phyloP scores from a whole-genome alignment of 1,140 invertebrate species.

The Palaemon carinicauda region DNA sequence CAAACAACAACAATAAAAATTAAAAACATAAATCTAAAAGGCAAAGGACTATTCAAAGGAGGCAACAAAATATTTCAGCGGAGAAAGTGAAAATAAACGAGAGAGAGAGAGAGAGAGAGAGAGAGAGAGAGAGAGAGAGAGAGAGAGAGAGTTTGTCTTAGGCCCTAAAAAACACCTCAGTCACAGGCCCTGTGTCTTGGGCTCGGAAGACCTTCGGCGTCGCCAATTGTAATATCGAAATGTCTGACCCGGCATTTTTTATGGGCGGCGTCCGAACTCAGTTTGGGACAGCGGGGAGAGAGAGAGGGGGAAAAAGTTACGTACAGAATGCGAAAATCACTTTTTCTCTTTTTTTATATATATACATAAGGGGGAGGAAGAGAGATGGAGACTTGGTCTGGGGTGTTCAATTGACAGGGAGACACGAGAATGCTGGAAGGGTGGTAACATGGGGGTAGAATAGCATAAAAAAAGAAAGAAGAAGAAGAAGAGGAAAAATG shows the following conservation, averaged over 20 bases:
- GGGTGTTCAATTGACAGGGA: neutral
- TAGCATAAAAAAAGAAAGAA: neutral
- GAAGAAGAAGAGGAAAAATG: neutral
- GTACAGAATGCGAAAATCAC: neutral
- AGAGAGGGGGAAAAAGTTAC: neutral
- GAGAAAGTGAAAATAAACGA: neutral
- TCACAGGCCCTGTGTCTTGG: neutral
- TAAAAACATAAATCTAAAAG: neutral
- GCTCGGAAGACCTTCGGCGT: neutral
- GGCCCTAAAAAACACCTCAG: neutral
- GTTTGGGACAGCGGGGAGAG: neutral
- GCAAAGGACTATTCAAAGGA: neutral
- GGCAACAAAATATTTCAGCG: neutral
- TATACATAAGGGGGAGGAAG: neutral
- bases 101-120: neutral
- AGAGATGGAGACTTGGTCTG: neutral
- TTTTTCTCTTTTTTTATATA: neutral
- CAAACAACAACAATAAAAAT: neutral
- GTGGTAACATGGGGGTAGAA: neutral
- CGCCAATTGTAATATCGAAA: constrained; percentile 41
- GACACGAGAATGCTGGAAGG: neutral
- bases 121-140: neutral
- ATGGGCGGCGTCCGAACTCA: constrained; percentile 18
- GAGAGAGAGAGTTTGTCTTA: neutral
- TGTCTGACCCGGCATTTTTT: constrained; percentile 40